These are phyloP conservation scores for Saccostrea echinata DNA, from an alignment of 1,140 invertebrate genomes.

Conservation along the genomic window DNA sequence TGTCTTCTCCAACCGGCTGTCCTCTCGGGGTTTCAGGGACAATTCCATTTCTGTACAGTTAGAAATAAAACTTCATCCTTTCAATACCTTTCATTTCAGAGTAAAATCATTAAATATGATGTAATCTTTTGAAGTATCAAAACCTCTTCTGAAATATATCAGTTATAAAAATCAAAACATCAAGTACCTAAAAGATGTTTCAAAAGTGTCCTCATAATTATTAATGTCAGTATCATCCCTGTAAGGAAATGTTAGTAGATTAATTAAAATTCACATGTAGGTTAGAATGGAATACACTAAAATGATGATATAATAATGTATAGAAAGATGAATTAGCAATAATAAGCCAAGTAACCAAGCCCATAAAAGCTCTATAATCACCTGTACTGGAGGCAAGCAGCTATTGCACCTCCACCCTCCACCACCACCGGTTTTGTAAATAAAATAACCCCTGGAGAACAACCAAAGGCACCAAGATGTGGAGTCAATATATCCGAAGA, in stretches of 20 bases:
- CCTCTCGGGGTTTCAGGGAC: constrained; percentile 51
- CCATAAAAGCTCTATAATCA: background rate
- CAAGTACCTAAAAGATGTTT: background rate
- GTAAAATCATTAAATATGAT: background rate
- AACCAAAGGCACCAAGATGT: background rate
- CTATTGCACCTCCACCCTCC: background rate
- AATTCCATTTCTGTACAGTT: constrained; percentile 20
- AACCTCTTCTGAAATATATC: no score
- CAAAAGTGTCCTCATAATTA: background rate
- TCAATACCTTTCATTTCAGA: background rate
- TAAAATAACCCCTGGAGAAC: background rate
- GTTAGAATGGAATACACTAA: background rate
- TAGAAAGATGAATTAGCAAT: background rate
- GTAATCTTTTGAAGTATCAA: no score
- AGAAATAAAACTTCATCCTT: background rate
- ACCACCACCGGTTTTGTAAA: constrained; percentile 29
- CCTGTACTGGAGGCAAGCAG: background rate
- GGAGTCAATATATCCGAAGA: background rate
- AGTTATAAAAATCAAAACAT: background rate
- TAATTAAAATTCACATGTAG: background rate
- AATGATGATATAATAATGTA: background rate
- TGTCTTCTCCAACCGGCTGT: constrained; percentile 66
- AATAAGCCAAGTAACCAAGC: background rate
- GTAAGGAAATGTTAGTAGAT: background rate
- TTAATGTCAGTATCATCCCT: background rate